Evolutionary conservation across 1,140 invertebrate species (phyloP), one percentile per base, ranked within the genome.

Genomic region (Brachionus manjavacas): DNA sequence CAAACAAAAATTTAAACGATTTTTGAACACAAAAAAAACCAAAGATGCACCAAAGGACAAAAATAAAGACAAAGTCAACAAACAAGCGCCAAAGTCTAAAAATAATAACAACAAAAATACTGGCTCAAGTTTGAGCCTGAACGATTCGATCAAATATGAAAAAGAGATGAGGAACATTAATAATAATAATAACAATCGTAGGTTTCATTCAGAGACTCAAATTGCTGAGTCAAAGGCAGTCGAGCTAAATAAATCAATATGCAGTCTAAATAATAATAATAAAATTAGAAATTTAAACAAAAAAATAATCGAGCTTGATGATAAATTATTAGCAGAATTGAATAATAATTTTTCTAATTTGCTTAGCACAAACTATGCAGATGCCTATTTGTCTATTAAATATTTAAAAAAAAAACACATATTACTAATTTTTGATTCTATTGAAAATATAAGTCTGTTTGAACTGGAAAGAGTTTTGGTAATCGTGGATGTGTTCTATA

Each of bases 261-360:
- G 31, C 16, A 60, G 52, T 11, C 31, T 72, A 41, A 41, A 20
- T 72, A 46, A 14, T 72, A 12, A 41, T 16, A 72, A 31, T 14
- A 60, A 60, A 60, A 60, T 60, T 25, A 16, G n/a, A 60, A 60
- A 60, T 60, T 60, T 60, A 60, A 60, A 60, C 25, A 39, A 41
- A 41, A 72, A 72, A 39, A 72, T 41, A 72, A 72, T 72, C 16
- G 68, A 41, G n/a, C 35, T 72, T 3, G 68, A 72, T 72, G 68
- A 72, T 72, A 20, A 39, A 41, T 41, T 72, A 72, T 41, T 72
- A 20, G 39, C 28, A 39, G 68, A 72, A 76, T 76, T 49, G 23
- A 76, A 49, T 25, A 76, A 46, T 16, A 76, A 76, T 25, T 76
- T 76, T 76, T 76, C 72, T 25, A 49, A 49, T 49, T 76, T 76